A percentile compares a stretch with the other conserved stretches of the same genome.
These are phyloP conservation scores for Echinarachnius parma DNA, from an alignment of 53 echinoderm and acorn worm species.

Conservation along the genomic window DNA sequence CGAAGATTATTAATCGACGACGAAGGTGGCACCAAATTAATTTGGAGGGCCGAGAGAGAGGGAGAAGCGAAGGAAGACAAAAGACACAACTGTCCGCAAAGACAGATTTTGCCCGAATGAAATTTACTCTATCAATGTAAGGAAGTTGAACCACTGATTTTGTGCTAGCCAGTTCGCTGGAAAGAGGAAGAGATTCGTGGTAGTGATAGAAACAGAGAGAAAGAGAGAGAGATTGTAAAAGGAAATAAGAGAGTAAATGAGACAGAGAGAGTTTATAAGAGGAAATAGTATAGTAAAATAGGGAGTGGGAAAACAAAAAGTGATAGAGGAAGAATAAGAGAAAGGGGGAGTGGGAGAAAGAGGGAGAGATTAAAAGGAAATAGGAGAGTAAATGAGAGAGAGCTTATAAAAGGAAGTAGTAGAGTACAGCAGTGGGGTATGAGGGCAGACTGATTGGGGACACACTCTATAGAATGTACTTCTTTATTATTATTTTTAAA, in stretches of 20 bases:
- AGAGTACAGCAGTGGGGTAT: too few species aligned
- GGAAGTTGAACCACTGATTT: background rate
- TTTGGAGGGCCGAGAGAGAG: background rate
- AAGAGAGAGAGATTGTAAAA: background rate
- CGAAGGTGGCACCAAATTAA: background rate
- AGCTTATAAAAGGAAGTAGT: too few species aligned
- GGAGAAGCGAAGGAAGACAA: background rate
- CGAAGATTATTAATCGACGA: background rate
- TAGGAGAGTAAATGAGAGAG: too few species aligned
- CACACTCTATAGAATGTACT: too few species aligned
- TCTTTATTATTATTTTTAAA: too few species aligned
- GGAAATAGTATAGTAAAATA: too few species aligned
- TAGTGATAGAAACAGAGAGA: background rate
- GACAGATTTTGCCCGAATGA: conserved; percentile 9
- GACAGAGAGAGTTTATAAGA: background rate
- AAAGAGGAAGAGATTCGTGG: background rate
- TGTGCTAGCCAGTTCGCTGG: background rate
- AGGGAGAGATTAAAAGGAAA: too few species aligned
- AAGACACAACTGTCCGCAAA: conserved; percentile 16
- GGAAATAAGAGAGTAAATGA: background rate
- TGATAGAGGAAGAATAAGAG: too few species aligned
- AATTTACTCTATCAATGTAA: background rate
- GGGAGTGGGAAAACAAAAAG: too few species aligned
- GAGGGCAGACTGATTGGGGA: too few species aligned
- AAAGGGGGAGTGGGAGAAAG: too few species aligned